Base-by-base conservation (phyloP, 2,113 vertebrate species). In the Prinia subflava region DNA sequence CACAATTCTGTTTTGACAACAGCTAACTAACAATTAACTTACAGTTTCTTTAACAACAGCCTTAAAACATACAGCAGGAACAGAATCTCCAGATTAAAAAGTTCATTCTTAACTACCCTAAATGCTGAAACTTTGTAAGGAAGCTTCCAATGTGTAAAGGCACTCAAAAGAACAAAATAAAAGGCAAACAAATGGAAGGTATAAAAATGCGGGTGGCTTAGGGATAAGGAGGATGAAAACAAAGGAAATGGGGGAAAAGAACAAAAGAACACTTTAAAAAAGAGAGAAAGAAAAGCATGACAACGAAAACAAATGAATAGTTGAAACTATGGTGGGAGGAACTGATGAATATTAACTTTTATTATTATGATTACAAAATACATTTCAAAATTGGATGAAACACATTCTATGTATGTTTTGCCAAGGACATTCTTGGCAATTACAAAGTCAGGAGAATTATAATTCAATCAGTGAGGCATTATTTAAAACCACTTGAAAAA, bases 391-490 rank as follows among this genome's bases (percentile, higher is more conserved):
- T 70, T 90, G 86, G 86, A 95, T 78, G 86, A 93, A 96, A 89
- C 65, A 81, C 76, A 56, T 39, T 78, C 80, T 87, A 60, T 71
- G 86, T 86, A 87, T 63, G 60, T 93, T 96, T 96, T 96, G 95
- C 95, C 96, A 97, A 96, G 94, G 87, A 97, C 94, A 96, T 97
- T 95, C 92, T 95, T 97, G 91, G 94, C 94, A 95, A 74, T 91
- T 84, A 92, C 47, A 64, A 92, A 92, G 60, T 91, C 83, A 78
- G 83, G 83, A 91, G 94, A 91, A 95, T 94, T 92, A 87, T 84
- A 97, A 95, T 89, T 97, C 91, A 95, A 81, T 97, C 94, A 94
- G 55, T n/a, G 69, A 95, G 39, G 52, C 95, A 87, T 89, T 92
- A 92, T 76, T 96, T 93, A 71, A 93, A 96, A 90, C 86, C 80